Base-by-base conservation (phyloP, 2,113 vertebrate species). In the Chaetorhynchus papuensis region DNA sequence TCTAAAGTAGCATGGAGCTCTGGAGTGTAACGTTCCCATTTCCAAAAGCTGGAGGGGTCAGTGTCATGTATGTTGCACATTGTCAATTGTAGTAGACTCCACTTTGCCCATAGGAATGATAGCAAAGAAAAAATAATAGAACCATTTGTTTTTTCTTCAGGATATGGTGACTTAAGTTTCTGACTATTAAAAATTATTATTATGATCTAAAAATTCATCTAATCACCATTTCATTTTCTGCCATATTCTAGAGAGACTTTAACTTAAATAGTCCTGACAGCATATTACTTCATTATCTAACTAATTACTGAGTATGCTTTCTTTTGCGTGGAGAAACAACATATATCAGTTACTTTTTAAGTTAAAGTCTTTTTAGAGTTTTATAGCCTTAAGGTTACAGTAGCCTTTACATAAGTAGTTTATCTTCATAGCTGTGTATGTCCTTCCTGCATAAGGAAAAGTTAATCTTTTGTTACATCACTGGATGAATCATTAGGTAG, bases 51-150 rank as follows among this genome's bases (percentile, higher is more conserved):
- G n/a, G 28, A 69, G 37, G 65, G 59, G 49, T 78, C 83, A 26
- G 5, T 33, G 33, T 68, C 0, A 0, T 52, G 7, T 15, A 31
- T 47, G 26, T 77, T 80, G 30, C 30, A 31, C 23, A 2, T 54
- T 66, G n/a, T 61, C 68, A 50, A 21, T 28, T 83, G 27, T 21
- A 47, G 17, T 45, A 31, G 19, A 41, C 10, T 70, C 31, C 13
- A 14, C 37, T 87, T 83, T 72, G 42, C 50, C 42, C 17, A 16
- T 54, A 54, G 54, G 33, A 70, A 59, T 78, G 13, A 66, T 33
- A 65, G 23, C 28, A 79, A 85, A 81, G 17, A 16, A 72, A 41
- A 88, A 75, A n/a, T 21, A 88, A 44, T 54, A 83, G 10, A 52
- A 57, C 19, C 24, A 17, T 35, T 10, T 87, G 17, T 7, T 89